Evolutionary conservation across 2,113 vertebrate species (phyloP).

Genomic region (Oncorhynchus gorbuscha): DNA sequence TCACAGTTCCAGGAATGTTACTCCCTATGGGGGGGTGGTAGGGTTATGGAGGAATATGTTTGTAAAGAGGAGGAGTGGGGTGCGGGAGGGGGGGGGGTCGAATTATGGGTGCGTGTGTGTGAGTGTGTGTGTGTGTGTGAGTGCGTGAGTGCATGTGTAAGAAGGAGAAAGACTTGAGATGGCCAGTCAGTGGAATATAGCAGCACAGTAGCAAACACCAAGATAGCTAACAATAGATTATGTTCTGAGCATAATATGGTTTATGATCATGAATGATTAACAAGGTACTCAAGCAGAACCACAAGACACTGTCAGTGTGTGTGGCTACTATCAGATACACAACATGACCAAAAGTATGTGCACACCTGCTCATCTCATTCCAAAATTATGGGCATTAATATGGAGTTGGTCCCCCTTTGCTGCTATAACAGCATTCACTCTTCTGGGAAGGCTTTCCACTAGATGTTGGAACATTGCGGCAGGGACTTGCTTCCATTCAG

Average conservation of each 20-base stretch:
- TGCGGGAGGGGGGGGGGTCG: no score
- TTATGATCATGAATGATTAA: slow-evolving; percentile 51
- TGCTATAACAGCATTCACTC: no score
- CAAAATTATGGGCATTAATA: no score
- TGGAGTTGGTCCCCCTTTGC: no score
- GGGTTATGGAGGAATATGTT: slow-evolving; percentile 40
- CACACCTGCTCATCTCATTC: no score
- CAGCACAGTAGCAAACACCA: neutral
- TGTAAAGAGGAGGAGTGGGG: slow-evolving; percentile 18
- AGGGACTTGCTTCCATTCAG: no score
- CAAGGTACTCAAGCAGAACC: slow-evolving; percentile 9
- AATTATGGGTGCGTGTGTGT: slow-evolving; percentile 25
- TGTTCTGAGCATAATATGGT: neutral
- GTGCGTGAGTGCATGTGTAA: slow-evolving; percentile 28
- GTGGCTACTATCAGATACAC: neutral
- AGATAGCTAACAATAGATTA: neutral
- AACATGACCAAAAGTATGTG: neutral
- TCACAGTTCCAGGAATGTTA: slow-evolving; percentile 57
- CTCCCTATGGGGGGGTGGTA: slow-evolving; percentile 27
- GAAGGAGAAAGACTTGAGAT: neutral
- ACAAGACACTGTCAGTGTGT: neutral
- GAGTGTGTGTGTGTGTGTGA: slow-evolving; percentile 21
- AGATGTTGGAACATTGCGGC: no score
- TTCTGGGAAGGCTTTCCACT: no score
- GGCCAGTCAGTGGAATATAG: no score